Conservation (phyloP, 2,888 invertebrate species). For the Stenchaetothrips biformis region DNA sequence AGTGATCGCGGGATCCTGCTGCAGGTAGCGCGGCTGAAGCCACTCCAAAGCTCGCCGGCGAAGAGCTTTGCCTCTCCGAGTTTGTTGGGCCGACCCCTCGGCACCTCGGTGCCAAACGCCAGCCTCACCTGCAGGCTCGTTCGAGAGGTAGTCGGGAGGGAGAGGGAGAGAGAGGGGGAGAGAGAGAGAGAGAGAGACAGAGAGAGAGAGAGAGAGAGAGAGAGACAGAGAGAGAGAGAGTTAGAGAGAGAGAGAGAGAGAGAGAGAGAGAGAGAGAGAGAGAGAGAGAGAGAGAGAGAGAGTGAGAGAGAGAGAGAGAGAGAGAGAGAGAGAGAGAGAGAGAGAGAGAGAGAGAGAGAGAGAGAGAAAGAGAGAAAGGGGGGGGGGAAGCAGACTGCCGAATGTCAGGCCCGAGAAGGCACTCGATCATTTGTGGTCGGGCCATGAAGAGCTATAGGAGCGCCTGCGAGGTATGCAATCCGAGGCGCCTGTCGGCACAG, state of each 20-base stretch:
- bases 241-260: no score
- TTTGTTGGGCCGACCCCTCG: no score
- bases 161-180: not conserved
- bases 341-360: not conserved
- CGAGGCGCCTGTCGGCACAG: not conserved
- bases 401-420: no score
- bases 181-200: not conserved
- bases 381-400: not conserved
- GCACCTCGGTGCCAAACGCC: no score
- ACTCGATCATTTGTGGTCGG: not conserved
- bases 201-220: not conserved
- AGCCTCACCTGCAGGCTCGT: not conserved
- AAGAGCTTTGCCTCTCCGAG: no score
- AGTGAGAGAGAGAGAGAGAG: no score
- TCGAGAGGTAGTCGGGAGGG: not conserved
- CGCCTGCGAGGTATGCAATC: not conserved
- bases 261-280: conserved; percentile 1
- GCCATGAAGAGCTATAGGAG: not conserved
- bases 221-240: not conserved
- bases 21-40: no score
- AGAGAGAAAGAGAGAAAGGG: not conserved
- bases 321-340: no score
- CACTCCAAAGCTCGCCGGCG: no score
- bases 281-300: not conserved
- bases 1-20: no score